These are phyloP conservation scores for Tenebrio molitor DNA, from an alignment of 1,140 invertebrate species.

Conservation along the genomic window DNA sequence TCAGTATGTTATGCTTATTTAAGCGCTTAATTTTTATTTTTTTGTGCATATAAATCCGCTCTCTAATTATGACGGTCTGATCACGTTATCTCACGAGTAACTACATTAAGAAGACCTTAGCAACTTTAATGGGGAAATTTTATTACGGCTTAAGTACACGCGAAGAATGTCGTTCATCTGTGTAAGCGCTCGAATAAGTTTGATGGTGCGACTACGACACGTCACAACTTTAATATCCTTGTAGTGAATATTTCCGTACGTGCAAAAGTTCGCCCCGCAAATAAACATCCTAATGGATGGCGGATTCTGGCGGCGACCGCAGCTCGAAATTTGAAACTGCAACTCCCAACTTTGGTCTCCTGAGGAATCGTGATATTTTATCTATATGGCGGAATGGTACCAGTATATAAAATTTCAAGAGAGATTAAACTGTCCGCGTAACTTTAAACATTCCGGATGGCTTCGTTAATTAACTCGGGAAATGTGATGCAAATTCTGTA, in stretches of 20 bases:
- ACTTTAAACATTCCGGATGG: constrained; percentile 6
- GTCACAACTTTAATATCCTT: no score
- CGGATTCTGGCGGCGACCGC: constrained; percentile 5
- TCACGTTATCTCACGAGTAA: constrained; percentile 35
- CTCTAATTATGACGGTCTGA: constrained; percentile 33
- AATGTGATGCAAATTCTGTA: not conserved
- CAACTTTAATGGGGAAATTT: constrained; percentile 33
- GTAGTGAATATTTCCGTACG: not conserved
- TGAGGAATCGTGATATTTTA: constrained; percentile 28
- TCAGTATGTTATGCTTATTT: no score
- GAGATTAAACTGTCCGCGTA: constrained; percentile 33
- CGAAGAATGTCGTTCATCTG: constrained; percentile 33
- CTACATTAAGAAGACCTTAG: constrained; percentile 32
- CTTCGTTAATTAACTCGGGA: constrained; percentile 10
- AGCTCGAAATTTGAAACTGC: constrained; percentile 35
- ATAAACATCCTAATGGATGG: constrained; percentile 29
- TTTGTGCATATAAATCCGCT: no score
- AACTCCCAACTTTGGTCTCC: constrained; percentile 32
- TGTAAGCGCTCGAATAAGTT: constrained; percentile 35
- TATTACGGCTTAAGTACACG: constrained; percentile 34
- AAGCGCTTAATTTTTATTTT: no score
- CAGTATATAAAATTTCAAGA: constrained; percentile 30
- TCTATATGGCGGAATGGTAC: constrained; percentile 14
- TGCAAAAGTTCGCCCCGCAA: not conserved
- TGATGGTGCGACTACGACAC: not conserved